Evolutionary conservation across 2,797 vertebrate genomes (phyloP).

Genomic region (Manis pentadactyla): DNA sequence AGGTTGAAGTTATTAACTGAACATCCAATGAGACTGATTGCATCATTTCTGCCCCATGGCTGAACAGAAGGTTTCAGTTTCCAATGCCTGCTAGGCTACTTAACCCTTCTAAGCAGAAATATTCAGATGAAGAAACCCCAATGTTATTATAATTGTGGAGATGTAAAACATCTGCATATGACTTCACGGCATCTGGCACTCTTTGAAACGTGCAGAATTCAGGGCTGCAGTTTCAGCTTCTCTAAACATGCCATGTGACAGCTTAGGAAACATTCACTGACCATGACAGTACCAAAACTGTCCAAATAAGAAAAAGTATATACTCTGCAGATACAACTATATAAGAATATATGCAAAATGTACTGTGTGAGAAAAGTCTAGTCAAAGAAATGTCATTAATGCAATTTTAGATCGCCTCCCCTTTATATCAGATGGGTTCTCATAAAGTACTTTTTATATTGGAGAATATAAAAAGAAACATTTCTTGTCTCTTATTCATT

Average conservation of each 20-base stretch:
- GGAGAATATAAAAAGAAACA: not conserved
- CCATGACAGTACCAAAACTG: slow-evolving; percentile 5
- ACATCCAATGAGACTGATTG: not conserved
- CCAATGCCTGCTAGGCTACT: slow-evolving; percentile 29
- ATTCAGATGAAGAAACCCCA: slow-evolving; percentile 70
- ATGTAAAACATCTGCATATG: slow-evolving; percentile 59
- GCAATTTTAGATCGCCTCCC: not conserved
- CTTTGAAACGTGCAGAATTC: slow-evolving; percentile 49
- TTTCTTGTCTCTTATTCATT: not conserved
- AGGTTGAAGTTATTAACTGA: not conserved
- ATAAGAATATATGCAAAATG: not conserved
- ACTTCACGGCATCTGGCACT: slow-evolving; percentile 61
- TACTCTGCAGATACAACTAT: not conserved
- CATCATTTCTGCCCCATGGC: not conserved
- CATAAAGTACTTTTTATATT: not conserved
- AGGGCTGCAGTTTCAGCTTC: slow-evolving; percentile 60
- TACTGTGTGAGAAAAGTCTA: not conserved
- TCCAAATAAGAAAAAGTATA: not conserved
- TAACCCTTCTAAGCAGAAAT: slow-evolving; percentile 63
- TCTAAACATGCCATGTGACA: not conserved
- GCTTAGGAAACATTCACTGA: slow-evolving; percentile 30
- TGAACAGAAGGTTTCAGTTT: slow-evolving; percentile 67
- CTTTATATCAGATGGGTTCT: not conserved
- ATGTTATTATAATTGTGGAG: slow-evolving; percentile 64
- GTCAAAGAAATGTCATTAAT: not conserved